Evolutionary conservation across 2,113 vertebrate species (phyloP).

Genomic region (Potamarius usumacintae): DNA sequence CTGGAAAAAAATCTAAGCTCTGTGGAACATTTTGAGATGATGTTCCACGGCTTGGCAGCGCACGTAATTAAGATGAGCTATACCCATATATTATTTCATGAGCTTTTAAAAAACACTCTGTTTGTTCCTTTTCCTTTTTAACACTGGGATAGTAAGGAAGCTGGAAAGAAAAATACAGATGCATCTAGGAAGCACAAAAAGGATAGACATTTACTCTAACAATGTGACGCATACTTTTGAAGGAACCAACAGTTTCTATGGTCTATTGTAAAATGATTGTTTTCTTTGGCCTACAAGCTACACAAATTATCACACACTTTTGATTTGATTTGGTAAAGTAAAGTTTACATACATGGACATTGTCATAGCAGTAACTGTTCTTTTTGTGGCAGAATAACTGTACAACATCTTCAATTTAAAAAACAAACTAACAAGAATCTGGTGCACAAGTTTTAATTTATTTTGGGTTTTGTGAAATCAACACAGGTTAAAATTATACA

Average conservation of each 20-base stretch:
- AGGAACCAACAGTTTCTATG: conserved; percentile 8
- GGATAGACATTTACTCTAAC: neutral
- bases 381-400: no score
- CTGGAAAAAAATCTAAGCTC: conserved; percentile 44
- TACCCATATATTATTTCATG: conserved; percentile 33
- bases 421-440: no score
- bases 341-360: no score
- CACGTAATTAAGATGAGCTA: conserved; percentile 17
- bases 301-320: conserved; percentile 25
- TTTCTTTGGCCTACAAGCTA: conserved; percentile 27
- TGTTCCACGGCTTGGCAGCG: conserved; percentile 36
- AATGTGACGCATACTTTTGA: neutral
- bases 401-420: no score
- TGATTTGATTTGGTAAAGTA: conserved; percentile 12
- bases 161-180: neutral
- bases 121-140: conserved; percentile 19
- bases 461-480: no score
- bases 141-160: neutral
- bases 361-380: no score
- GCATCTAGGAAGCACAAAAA: neutral
- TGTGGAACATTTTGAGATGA: conserved; percentile 36
- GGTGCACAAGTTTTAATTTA: no score
- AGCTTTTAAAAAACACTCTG: neutral
- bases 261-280: conserved; percentile 22
- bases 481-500: no score